Base-by-base conservation (phyloP, 1,140 invertebrate species). In the Lerema accius region DNA sequence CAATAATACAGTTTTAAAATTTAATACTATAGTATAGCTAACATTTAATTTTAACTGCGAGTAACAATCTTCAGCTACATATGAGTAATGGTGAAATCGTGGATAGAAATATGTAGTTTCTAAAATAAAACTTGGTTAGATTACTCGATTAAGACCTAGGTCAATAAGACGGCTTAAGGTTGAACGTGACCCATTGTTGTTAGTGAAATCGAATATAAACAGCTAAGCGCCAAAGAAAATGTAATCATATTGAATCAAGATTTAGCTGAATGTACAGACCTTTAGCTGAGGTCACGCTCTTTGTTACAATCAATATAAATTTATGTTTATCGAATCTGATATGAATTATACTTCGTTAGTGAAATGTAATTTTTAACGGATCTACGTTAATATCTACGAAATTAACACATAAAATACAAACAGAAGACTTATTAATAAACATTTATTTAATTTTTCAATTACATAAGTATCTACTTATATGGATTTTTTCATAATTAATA, bases 71-170 rank as follows among this genome's bases (percentile, higher is more conserved):
- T 23, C 5, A 32, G 9, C 35, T 37, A 11, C 10, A 37, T 37
- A 11, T 11, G n/a, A 37, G 1, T n/a, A 11, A 37, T 7, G 35
- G 28, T 32, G 3, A 37, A 11, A 11, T 37, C 35, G 35, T 37
- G 35, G 35, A 11, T 37, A 3, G 35, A 37, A 3, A 11, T 37
- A n/a, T n/a, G n/a, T n/a, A 11, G n/a, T 37, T 37, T 37, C 35
- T 37, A 11, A 37, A 37, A 37, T 37, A 11, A n/a, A 11, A 37
- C n/a, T 37, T 37, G 15, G 15, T 9, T 50, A 15, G 26, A 50
- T 37, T 32, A 50, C 48, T 37, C 48, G 48, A 50, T 50, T 37
- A 50, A 50, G 15, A 50, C 48, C 48, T 50, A 50, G 48, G 48
- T 28, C 48, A 50, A 50, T n/a, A 37, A 15, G 35, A 10, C 28